Percentiles rank a stretch among this genome's conserved stretches.
Conservation (phyloP, 2,113 vertebrate genomes). For the Alectura lathami region DNA sequence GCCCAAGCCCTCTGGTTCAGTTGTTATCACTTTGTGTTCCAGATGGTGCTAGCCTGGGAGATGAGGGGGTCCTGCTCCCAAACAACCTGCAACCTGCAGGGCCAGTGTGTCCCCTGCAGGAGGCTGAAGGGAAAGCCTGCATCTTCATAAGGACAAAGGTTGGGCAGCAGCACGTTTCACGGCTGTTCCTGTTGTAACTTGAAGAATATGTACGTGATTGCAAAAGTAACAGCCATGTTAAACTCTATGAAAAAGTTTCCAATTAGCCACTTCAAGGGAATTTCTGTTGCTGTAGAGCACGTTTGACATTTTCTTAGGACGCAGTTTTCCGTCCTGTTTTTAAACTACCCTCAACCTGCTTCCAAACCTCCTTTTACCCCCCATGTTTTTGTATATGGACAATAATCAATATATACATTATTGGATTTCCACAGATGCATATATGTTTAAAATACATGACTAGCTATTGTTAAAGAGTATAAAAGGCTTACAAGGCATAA, state of each 20-base stretch:
- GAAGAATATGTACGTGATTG: neutral
- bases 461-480: neutral
- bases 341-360: neutral
- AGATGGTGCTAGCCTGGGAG: neutral
- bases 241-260: neutral
- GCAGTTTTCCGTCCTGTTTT: neutral
- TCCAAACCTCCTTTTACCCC: neutral
- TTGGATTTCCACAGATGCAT: neutral
- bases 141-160: neutral
- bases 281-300: neutral
- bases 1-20: neutral
- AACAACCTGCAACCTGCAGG: neutral
- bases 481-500: neutral
- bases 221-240: neutral
- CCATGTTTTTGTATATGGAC: neutral
- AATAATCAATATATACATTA: neutral
- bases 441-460: neutral
- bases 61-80: neutral
- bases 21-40: neutral
- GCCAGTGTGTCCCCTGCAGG: neutral
- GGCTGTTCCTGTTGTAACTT: neutral
- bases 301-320: neutral
- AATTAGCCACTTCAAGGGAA: neutral
- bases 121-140: neutral
- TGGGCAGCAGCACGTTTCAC: neutral